Conservation (phyloP, 2,888 invertebrate genomes). For the Tuta absoluta region DNA sequence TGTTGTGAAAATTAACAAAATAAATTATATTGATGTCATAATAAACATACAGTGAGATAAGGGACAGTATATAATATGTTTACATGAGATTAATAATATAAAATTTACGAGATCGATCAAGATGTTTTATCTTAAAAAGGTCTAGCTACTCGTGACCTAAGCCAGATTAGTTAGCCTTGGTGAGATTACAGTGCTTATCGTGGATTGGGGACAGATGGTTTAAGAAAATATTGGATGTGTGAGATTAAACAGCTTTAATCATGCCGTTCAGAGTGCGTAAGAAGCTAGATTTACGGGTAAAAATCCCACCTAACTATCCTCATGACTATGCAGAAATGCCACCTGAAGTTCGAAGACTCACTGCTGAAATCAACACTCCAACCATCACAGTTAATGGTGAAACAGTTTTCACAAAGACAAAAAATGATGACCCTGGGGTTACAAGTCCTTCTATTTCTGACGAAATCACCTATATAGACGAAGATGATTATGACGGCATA, state of each 20-base stretch:
- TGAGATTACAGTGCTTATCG: constrained; percentile 24
- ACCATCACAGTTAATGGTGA: not conserved
- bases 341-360: constrained; percentile 49
- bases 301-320: constrained; percentile 61
- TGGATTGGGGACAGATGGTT: constrained; percentile 18
- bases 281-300: constrained; percentile 63
- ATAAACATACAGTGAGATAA: not conserved
- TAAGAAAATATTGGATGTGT: constrained; percentile 27
- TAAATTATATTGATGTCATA: constrained; percentile 1
- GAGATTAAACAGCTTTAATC: constrained; percentile 8
- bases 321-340: constrained; percentile 74
- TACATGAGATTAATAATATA: constrained; percentile 8
- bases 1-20: not conserved
- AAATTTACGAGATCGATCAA: constrained; percentile 20
- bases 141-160: constrained; percentile 13
- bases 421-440: not conserved
- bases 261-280: constrained; percentile 51
- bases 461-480: constrained; percentile 50
- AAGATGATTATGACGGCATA: constrained; percentile 35
- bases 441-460: constrained; percentile 33
- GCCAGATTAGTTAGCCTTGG: constrained; percentile 22
- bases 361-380: constrained; percentile 47
- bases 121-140: constrained; percentile 20
- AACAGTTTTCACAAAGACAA: not conserved
- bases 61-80: not conserved